Conservation (phyloP, 1,140 invertebrate genomes). For the Cyclina sinensis region DNA sequence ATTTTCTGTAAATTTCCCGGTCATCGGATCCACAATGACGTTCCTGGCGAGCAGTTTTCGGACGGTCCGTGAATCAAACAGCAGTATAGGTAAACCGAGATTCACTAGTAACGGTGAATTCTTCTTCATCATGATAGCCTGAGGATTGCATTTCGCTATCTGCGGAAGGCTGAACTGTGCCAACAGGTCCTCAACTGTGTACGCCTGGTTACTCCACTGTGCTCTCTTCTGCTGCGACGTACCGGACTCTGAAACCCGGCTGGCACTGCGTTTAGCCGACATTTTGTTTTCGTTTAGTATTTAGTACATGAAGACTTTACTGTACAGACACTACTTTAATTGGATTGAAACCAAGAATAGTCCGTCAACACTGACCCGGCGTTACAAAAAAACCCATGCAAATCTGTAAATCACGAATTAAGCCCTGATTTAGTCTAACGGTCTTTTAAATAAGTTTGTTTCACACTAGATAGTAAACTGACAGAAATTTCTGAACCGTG, state of each 20-base stretch:
- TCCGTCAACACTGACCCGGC: background rate
- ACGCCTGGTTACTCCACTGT: constrained; percentile 69
- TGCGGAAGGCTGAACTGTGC: constrained; percentile 69
- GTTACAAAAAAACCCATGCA: background rate
- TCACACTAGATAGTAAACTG: background rate
- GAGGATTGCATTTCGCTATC: constrained; percentile 69
- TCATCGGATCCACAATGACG: constrained; percentile 66
- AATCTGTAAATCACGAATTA: background rate
- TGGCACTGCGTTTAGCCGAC: constrained; percentile 45
- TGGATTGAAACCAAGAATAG: background rate
- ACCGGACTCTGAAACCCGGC: constrained; percentile 38
- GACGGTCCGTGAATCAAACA: constrained; percentile 69
- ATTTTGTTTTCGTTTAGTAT: background rate
- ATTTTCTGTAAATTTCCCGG: constrained; percentile 69
- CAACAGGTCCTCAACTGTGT: constrained; percentile 66
- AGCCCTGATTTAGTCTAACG: background rate
- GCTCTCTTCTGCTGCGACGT: constrained; percentile 53
- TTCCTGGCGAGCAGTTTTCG: constrained; percentile 72
- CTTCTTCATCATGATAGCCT: constrained; percentile 58
- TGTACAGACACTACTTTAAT: background rate
- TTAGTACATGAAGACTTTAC: background rate
- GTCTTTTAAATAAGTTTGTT: background rate
- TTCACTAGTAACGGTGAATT: constrained; percentile 68
- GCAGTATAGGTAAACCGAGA: constrained; percentile 70
- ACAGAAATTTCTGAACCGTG: background rate